Conservation (phyloP, 2,888 invertebrate species). For the Drosophila gaucha region DNA sequence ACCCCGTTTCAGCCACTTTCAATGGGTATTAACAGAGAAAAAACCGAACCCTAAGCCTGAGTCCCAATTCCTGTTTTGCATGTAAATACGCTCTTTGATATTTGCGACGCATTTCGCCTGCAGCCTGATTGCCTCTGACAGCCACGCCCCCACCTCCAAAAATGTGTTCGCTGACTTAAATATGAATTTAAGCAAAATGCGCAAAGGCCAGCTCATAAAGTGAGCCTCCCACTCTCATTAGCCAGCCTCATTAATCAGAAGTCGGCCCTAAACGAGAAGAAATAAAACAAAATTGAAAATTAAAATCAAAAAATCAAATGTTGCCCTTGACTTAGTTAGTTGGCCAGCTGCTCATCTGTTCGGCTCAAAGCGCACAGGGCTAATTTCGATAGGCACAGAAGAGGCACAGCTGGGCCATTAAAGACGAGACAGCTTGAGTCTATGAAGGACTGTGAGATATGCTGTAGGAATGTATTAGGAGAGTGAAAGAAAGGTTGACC, state of each 20-base stretch:
- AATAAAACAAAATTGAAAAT: neutral
- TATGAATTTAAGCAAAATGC: constrained; percentile 61
- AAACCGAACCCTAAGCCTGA: neutral
- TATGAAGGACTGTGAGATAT: constrained; percentile 3
- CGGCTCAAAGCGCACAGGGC: constrained; percentile 17
- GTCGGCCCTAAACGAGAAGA: neutral
- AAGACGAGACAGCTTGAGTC: neutral
- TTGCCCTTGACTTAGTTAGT: constrained; percentile 64
- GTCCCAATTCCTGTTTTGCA: constrained; percentile 68
- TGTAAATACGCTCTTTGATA: constrained; percentile 80
- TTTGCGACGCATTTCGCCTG: constrained; percentile 70
- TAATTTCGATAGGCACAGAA: constrained; percentile 34
- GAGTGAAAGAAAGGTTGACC: too few species aligned
- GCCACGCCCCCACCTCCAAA: constrained; percentile 8
- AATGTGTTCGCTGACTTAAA: constrained; percentile 52
- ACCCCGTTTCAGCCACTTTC: neutral
- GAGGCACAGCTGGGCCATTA: constrained; percentile 20
- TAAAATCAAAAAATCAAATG: constrained; percentile 17
- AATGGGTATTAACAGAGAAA: neutral
- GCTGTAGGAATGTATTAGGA: neutral
- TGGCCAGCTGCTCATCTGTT: constrained; percentile 31
- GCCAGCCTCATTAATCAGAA: constrained; percentile 64
- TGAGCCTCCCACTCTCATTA: constrained; percentile 56
- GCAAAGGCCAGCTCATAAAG: constrained; percentile 39
- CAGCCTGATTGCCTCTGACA: constrained; percentile 78